Evolutionary conservation across 2,113 vertebrate genomes (phyloP).

Genomic region (Xenopus borealis): DNA sequence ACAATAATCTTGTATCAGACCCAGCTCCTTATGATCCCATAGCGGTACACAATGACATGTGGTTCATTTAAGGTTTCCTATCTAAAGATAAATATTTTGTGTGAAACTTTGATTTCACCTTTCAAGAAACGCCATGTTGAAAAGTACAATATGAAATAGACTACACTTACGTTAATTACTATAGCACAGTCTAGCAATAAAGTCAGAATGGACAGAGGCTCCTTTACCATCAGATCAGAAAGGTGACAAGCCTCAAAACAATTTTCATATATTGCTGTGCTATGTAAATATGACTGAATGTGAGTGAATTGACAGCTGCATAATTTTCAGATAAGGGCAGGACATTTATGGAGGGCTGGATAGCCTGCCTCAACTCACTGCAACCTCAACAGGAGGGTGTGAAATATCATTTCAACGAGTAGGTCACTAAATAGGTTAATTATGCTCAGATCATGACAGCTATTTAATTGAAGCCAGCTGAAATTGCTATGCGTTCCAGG

Average conservation of each 20-base stretch:
- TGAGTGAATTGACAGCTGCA: background rate
- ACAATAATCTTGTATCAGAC: too few relatives aligned
- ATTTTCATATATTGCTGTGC: background rate
- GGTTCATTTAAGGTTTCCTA: too few relatives aligned
- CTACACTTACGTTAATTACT: too few relatives aligned
- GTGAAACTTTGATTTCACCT: too few relatives aligned
- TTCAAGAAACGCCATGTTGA: too few relatives aligned
- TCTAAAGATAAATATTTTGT: too few relatives aligned
- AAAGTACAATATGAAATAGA: too few relatives aligned
- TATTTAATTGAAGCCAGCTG: background rate
- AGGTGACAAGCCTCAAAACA: background rate
- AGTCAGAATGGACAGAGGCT: background rate
- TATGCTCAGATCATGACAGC: background rate
- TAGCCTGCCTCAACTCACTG: too few relatives aligned
- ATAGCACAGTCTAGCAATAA: background rate
- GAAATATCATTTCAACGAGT: too few relatives aligned
- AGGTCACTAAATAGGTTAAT: conserved; percentile 12
- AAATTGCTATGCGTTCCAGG: background rate
- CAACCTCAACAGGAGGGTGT: too few relatives aligned
- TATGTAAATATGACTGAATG: conserved; percentile 1
- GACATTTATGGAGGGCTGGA: background rate
- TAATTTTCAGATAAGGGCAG: conserved; percentile 16
- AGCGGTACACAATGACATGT: too few relatives aligned
- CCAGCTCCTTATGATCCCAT: too few relatives aligned
- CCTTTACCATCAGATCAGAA: conserved; percentile 9